Evolutionary conservation across 1,140 invertebrate genomes (phyloP), one percentile per base, ranked within the genome.

Genomic region (Mamestra configurata): DNA sequence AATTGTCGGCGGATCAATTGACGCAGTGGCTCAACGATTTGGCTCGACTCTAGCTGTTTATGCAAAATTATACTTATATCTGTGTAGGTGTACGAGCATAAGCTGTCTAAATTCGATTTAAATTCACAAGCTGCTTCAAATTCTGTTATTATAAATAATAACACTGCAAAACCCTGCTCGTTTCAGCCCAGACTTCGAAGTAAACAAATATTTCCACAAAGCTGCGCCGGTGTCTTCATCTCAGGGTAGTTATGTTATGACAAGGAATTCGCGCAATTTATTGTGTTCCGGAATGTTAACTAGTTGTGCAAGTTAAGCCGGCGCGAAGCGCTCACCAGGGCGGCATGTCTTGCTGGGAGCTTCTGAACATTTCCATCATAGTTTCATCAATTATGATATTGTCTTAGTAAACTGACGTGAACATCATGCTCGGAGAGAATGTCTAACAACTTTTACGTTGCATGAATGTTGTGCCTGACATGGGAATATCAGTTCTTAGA

Each of bases 261-360:
- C 64, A 18, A 22, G 64, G 64, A 24, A 68, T 68, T 68, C 64
- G 4, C 64, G 37, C 37, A 68, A 46, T 68, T 68, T 68, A 68
- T 68, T 68, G 64, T 68, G 15, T 46, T 27, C 40, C 10, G 40
- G 64, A 68, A 68, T 68, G 64, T 49, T 68, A 68, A 68, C 64
- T 68, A 68, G 64, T 68, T 68, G 64, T 27, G 37, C 64, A 68
- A 68, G 64, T 68, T 68, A n/a, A 13, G 20, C 13, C 8, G 64
- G 40, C 59, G 35, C 31, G n/a, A 13, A 24, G 40, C 40, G 27
- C 27, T 31, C n/a, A 31, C 27, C 27, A 31, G 27, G 20, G 11
- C 64, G 40, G 64, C 40, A 24, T 24, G 37, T 22, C 31, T 37
- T 22, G 13, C 64, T 46, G 13, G 64, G 22, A 68, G 46, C 43